Evolutionary conservation across 2,888 invertebrate genomes (phyloP).

Genomic region (Netelia inedita): DNA sequence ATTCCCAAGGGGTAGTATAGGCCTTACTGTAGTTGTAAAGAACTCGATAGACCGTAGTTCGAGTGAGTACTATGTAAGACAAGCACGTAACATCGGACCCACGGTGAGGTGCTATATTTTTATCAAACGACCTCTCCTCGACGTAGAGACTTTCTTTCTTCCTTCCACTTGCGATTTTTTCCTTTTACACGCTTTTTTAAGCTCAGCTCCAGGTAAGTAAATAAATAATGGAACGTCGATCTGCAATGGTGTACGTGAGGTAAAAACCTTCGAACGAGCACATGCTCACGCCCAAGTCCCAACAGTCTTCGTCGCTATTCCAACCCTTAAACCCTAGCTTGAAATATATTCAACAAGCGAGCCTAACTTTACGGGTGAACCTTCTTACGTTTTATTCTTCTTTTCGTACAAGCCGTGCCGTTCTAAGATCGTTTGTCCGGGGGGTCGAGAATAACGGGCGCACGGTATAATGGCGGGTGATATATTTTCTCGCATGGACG

Average conservation of each 20-base stretch:
- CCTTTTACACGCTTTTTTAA: constrained; percentile 55
- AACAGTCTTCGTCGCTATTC: constrained; percentile 53
- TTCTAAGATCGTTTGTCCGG: constrained; percentile 21
- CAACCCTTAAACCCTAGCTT: constrained; percentile 48
- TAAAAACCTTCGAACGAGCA: constrained; percentile 35
- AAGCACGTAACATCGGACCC: constrained; percentile 78
- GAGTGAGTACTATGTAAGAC: constrained; percentile 76
- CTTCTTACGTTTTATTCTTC: constrained; percentile 7
- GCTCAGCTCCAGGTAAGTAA: constrained; percentile 75
- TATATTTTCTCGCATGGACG: constrained; percentile 14
- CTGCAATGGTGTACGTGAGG: constrained; percentile 65
- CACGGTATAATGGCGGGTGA: not conserved
- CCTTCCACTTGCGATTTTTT: constrained; percentile 43
- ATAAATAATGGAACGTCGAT: constrained; percentile 78
- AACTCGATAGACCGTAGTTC: constrained; percentile 42
- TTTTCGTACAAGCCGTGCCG: constrained; percentile 24
- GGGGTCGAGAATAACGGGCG: constrained; percentile 28
- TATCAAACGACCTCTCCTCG: constrained; percentile 69
- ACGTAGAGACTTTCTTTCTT: constrained; percentile 56
- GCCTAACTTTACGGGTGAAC: constrained; percentile 31
- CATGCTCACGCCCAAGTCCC: constrained; percentile 4
- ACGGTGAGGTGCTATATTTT: constrained; percentile 74
- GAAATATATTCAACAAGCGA: constrained; percentile 54
- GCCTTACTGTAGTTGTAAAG: constrained; percentile 48
- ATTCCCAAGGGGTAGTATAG: constrained; percentile 48